Base-by-base conservation (phyloP, 2,113 vertebrate species). In the Rhipidura dahli region DNA sequence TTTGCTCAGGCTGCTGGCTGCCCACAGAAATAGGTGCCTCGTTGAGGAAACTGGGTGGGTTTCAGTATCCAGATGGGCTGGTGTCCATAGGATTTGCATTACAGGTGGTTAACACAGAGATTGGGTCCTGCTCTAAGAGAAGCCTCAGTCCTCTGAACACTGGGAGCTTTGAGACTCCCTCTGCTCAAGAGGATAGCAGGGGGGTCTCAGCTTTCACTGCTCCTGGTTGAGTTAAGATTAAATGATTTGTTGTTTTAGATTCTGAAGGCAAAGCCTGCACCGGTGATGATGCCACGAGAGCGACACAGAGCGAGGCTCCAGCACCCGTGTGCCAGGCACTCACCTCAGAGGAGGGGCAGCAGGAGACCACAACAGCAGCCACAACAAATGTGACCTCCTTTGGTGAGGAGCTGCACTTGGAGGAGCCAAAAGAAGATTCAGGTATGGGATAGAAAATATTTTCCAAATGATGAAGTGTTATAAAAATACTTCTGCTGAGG, bases 351-450 rank as follows among this genome's bases (percentile, higher is more conserved):
- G 96, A 97, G 28, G 66, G 50, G 39, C 97, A 91, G 73, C 97
- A 97, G 3, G 97, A 97, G 26, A 95, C 53, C 77, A 65, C 89
- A 47, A 30, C 28, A 40, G 28, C 96, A 7, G 83, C 91, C 91
- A 93, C 92, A 28, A 66, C 77, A 0, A 97, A 97, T 26, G 86
- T 47, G 59, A 91, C 96, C 45, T 90, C 93, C 40, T 78, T 84
- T 56, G 96, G 84, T 2, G 94, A 98, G 89, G 97, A 97, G 27
- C 96, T 94, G 90, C 72, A 93, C 51, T 65, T 83, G 7, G 97
- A 98, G 35, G 53, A 95, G 68, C 90, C 78, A 30, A 63, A 87
- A 69, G 98, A 98, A 7, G 96, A 98, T n/a, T 40, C 97, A 98
- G 98, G 98, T 98, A 98, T 39, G 33, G 75, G 40, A 53, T 21